Base-by-base conservation (phyloP, 2,888 invertebrate species). In the Athalia circularis region DNA sequence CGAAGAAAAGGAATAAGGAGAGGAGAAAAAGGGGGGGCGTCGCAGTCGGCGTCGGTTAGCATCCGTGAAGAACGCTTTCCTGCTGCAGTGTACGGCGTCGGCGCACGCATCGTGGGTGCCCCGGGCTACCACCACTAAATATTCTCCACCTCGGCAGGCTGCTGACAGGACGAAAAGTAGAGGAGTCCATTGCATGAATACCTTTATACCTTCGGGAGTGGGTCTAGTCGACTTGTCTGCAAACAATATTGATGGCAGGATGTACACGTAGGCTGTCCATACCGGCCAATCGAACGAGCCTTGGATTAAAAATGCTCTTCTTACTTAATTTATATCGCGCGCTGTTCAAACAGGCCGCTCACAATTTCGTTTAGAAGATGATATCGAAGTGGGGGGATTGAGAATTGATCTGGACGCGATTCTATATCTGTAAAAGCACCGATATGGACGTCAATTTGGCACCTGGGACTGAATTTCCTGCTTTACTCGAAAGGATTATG, bases 211-310 rank as follows among this genome's bases (percentile, higher is more conserved):
- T 43, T 68, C 47, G 48, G 64, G 64, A 76, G 15, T 62, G 54
- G 65, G 80, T 80, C 84, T 83, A 84, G 82, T 81, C 84, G 86
- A 86, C 85, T 87, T 87, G 88, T 88, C 89, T 88, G 87, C 87
- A 86, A 82, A 84, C 83, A 88, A 88, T 89, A 90, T 90, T 89
- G 89, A 90, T 89, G 89, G 88, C 87, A 85, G 86, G 87, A 89
- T 86, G 83, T 85, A 72, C 72, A 15, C 45, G 59, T 54, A 5
- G 70, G 54, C 11, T 29, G 11, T 50, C 29, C 15, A 65, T 29
- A 9, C 9, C 54, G 7, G 54, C 54, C 54, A 72, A 72, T 61
- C 72, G n/a, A 59, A 8, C 11, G 5, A 45, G 59, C 43, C 47
- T 72, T 47, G 47, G 13, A 72, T 59, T 29, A 43, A 61, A 72